Evolutionary conservation across 2,888 invertebrate genomes (phyloP), one percentile per base, ranked within the genome.

Genomic region (Parnassius apollo): DNA sequence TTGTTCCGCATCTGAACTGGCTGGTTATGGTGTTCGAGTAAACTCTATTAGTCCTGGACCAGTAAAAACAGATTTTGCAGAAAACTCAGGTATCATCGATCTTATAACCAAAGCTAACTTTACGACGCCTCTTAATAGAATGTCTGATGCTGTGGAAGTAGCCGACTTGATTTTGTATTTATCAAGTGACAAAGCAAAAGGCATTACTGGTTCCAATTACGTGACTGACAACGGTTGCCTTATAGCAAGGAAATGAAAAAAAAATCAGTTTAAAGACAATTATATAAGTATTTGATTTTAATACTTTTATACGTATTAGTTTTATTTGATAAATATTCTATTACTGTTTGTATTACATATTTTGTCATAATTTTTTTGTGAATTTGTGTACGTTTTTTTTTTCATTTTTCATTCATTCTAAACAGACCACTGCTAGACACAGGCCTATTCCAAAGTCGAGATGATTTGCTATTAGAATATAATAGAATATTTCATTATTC

Each of bases 31-130:
- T 1, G 74, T 80, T 0, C 69, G 80, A 65, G 80, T 80, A 4
- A 80, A 80, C 45, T 65, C 65, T 0, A 95, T 98, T 0, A 96
- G 96, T 83, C 98, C 98, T 10, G 81, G 81, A 1, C 76, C 78
- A 0, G 77, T 79, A 0, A 61, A 48, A 50, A 81, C 81, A 0
- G 75, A 77, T 46, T 68, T 79, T 48, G 13, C 74, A 3, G 68
- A 71, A 11, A 74, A 72, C 13, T 46, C 66, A 42, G 46, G 53
- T 7, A 42, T 46, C 4, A 10, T 12, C n/a, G 48, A 59, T 46
- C 1, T 22, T 0, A 18, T 48, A 3, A 9, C 54, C 1, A 42
- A 53, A 2, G 13, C 13, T 12, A 25, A 10, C 18, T 22, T 54
- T 18, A 18, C 35, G 2, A 75, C 70, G 2, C 60, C 69, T 0